A percentile compares a stretch with the other conserved stretches of the same genome.
Conservation (phyloP, 2,888 invertebrate species). For the Chloromyia formosa region DNA sequence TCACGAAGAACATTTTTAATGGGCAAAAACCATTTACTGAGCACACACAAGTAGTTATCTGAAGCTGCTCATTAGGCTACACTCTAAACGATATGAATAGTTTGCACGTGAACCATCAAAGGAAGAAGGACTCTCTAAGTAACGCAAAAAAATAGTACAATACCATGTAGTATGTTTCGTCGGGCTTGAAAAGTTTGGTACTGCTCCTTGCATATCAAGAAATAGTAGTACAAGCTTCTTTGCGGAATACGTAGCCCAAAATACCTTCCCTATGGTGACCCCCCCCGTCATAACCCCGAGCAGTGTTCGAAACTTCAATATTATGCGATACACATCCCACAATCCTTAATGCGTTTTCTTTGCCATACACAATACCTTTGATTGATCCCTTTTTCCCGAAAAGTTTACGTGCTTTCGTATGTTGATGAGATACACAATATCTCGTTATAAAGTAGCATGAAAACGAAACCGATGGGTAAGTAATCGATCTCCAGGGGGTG, state of each 20-base stretch:
- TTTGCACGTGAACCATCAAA: slow-evolving; percentile 1
- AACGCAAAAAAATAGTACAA: neutral
- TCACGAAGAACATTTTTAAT: neutral
- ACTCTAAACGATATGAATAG: slow-evolving; percentile 3
- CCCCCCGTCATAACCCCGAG: neutral
- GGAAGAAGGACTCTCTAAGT: neutral
- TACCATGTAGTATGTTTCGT: too few species aligned
- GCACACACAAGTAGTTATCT: neutral
- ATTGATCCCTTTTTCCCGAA: slow-evolving; percentile 44
- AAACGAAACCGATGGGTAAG: slow-evolving; percentile 38
- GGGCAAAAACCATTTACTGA: slow-evolving; percentile 3
- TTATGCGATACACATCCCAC: slow-evolving; percentile 23
- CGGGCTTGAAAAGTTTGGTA: neutral
- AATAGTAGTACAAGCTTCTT: neutral
- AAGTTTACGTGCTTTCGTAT: slow-evolving; percentile 46
- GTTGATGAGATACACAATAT: slow-evolving; percentile 47
- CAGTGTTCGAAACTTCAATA: neutral
- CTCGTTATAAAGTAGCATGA: slow-evolving; percentile 42
- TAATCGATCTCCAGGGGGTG: slow-evolving; percentile 40
- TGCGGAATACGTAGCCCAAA: neutral
- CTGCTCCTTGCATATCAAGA: neutral
- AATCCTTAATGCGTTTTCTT: slow-evolving; percentile 27
- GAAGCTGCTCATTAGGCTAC: neutral
- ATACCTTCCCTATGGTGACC: neutral
- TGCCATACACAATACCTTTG: slow-evolving; percentile 45